Evolutionary conservation across 2,113 vertebrate genomes (phyloP).

Genomic region (Heteronetta atricapilla): DNA sequence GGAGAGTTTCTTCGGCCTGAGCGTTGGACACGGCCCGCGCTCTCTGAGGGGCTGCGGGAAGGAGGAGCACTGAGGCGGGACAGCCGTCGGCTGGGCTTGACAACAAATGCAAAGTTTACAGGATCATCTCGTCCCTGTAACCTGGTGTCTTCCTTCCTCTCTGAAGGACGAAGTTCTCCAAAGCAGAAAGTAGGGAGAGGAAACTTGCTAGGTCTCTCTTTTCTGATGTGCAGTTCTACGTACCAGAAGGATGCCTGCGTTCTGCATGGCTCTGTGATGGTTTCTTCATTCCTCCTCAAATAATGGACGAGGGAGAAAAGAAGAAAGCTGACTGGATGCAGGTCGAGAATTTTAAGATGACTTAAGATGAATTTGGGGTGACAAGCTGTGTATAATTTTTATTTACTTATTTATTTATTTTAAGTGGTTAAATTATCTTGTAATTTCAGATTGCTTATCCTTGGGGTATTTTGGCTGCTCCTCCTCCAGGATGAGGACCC

Average conservation of each 20-base stretch:
- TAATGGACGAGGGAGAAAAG: background rate
- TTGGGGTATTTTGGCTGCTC: background rate
- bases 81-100: background rate
- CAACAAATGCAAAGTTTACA: background rate
- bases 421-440: background rate
- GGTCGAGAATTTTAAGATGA: background rate
- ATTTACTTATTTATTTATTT: background rate
- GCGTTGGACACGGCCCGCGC: background rate
- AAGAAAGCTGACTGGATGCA: background rate
- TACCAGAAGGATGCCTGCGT: background rate
- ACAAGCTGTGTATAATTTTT: background rate
- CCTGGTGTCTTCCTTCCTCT: background rate
- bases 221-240: background rate
- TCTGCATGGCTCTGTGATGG: background rate
- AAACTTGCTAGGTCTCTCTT: background rate
- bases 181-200: background rate
- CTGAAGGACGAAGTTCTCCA: background rate
- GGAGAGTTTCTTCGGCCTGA: conserved; percentile 13
- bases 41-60: background rate
- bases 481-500: background rate
- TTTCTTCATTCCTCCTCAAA: background rate
- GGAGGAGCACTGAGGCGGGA: background rate
- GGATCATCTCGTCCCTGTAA: background rate
- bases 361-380: background rate
- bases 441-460: background rate